Evolutionary conservation across 2,888 invertebrate genomes (phyloP).

Genomic region (Megastigmus dorsalis): DNA sequence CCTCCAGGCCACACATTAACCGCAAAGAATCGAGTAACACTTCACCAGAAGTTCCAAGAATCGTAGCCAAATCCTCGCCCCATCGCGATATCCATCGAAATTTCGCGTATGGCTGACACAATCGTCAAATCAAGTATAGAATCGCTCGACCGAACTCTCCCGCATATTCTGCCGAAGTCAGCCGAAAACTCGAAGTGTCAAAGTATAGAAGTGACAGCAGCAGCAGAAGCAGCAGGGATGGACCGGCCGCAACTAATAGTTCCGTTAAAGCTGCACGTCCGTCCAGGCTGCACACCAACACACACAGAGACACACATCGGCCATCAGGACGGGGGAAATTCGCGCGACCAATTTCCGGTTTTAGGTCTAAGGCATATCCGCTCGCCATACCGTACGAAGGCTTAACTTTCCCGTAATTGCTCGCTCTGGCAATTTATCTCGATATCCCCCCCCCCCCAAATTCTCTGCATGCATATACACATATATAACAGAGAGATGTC

Average conservation of each 20-base stretch:
- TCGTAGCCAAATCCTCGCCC: too few relatives aligned
- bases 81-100: too few relatives aligned
- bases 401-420: slow-evolving; percentile 32
- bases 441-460: too few relatives aligned
- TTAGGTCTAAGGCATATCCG: too few relatives aligned
- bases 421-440: slow-evolving; percentile 19
- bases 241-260: slow-evolving; percentile 17
- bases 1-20: too few relatives aligned
- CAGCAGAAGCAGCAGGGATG: background rate
- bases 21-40: too few relatives aligned
- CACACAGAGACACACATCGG: too few relatives aligned
- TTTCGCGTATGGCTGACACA: too few relatives aligned
- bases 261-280: background rate
- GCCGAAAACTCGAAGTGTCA: slow-evolving; percentile 2
- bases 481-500: too few relatives aligned
- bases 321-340: slow-evolving; percentile 37
- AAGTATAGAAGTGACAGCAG: too few relatives aligned
- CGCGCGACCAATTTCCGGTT: slow-evolving; percentile 40
- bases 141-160: background rate
- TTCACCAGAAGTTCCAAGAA: too few relatives aligned
- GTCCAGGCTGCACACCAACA: background rate
- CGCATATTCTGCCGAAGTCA: background rate
- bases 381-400: background rate
- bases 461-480: too few relatives aligned
- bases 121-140: background rate